Conservation (phyloP, 2,797 vertebrate genomes). For the Emys orbicularis region DNA sequence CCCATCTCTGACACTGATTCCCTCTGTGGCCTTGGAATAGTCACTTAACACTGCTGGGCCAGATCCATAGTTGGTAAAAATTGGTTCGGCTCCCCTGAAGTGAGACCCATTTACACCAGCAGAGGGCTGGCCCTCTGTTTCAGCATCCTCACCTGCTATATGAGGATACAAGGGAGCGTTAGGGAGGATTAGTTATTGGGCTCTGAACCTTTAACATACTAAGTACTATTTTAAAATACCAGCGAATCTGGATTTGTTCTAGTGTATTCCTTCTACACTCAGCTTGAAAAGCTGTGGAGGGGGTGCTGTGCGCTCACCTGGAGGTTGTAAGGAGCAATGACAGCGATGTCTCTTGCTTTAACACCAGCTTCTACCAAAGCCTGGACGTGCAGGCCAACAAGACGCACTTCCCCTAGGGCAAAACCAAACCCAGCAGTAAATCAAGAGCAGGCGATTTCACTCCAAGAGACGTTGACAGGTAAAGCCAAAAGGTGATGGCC, state of each 20-base stretch:
- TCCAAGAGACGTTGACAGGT: no score
- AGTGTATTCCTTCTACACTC: rapidly evolving
- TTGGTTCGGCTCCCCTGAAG: not conserved
- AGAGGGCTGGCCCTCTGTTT: not conserved
- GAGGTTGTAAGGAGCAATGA: constrained; percentile 96
- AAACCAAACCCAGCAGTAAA: not conserved
- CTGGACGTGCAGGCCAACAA: constrained; percentile 89
- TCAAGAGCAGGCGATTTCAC: not conserved
- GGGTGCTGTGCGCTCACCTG: constrained; percentile 83
- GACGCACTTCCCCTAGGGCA: constrained; percentile 92
- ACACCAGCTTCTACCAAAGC: constrained; percentile 91
- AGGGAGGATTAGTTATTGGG: rapidly evolving
- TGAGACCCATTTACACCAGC: not conserved
- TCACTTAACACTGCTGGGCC: not conserved
- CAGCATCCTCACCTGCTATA: not conserved
- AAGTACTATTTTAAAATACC: not conserved
- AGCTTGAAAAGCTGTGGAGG: not conserved
- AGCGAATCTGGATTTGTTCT: not conserved
- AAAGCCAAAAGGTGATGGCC: not conserved
- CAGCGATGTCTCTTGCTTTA: constrained; percentile 89
- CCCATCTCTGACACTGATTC: not conserved
- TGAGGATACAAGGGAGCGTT: not conserved
- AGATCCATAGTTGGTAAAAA: not conserved
- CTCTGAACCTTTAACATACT: not conserved
- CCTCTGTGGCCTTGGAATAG: rapidly evolving